Evolutionary conservation across 2,113 vertebrate genomes (phyloP), one percentile per base, ranked within the genome.

Genomic region (Hippocampus barbouri): DNA sequence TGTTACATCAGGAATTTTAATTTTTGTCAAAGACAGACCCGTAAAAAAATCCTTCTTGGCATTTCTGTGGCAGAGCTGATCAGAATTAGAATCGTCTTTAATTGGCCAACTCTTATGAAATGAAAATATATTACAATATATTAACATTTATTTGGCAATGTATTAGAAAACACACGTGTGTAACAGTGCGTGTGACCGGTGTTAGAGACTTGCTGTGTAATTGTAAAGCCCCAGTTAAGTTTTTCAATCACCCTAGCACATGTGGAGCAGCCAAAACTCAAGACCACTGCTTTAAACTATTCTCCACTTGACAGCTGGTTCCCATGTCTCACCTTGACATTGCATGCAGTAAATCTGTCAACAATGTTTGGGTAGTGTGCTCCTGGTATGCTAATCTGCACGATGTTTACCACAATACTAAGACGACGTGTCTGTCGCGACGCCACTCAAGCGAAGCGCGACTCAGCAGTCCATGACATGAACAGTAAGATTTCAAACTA

Each of bases 251-350:
- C 70, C 71, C 84, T 77, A 51, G 76, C 71, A 79, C 71, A 43
- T 78, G 7, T 56, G 21, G 53, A 10, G 21, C 43, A 56, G 3
- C 21, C 53, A 56, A 23, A n/a, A 56, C 53, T 10, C 8, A 89
- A 85, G 70, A n/a, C 72, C 64, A 9, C 77, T 66, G 69, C 63
- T 85, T 41, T 76, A 69, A 81, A 86, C 59, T 82, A 81, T 88
- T 66, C 79, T 82, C 66, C 67, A 68, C 76, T 81, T 85, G 83
- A 82, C 88, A 89, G 86, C 86, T 89, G 89, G 75, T 73, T 80
- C 80, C 78, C 65, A 68, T 70, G 76, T 71, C 72, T 47, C 71
- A 75, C 80, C 79, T 82, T 82, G 75, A 79, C 76, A 75, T 80
- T 86, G 78, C 81, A 68, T 72, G 82, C 69, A 79, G 76, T 85